A percentile compares a stretch with the other conserved stretches of the same genome.
Conservation (phyloP, 1,140 invertebrate species). For the Halictus rubicundus region DNA sequence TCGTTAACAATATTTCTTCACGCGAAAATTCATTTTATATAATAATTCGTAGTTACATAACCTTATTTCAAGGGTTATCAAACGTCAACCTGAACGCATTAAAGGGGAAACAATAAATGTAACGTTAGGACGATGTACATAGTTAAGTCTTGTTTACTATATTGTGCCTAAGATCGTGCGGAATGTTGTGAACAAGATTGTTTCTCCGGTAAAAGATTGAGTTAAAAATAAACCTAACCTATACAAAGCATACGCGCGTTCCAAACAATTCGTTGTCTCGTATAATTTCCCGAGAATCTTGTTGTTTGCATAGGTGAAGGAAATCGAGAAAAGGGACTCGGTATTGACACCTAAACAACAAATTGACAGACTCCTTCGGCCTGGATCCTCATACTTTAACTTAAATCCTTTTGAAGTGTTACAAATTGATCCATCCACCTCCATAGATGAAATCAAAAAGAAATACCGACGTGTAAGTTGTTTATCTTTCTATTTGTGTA, state of each 20-base stretch:
- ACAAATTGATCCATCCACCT: conserved; percentile 94
- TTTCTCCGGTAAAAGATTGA: neutral
- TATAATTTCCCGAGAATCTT: conserved; percentile 6
- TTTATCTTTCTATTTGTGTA: neutral
- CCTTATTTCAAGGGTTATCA: conserved; percentile 21
- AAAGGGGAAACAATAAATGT: conserved; percentile 22
- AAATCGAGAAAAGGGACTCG: conserved; percentile 95
- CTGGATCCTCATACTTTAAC: conserved; percentile 98
- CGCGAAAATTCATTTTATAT: neutral
- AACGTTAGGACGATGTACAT: neutral
- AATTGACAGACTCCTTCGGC: conserved; percentile 94
- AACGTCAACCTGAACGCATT: conserved; percentile 39
- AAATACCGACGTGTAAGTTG: conserved; percentile 92
- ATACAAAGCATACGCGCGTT: neutral
- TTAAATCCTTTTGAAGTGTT: conserved; percentile 98
- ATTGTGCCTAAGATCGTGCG: neutral
- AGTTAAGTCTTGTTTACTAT: conserved; percentile 2
- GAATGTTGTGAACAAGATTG: neutral
- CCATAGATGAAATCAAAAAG: conserved; percentile 96
- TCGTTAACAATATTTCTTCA: neutral
- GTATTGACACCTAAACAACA: conserved; percentile 96
- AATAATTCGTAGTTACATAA: neutral
- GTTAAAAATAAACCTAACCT: conserved; percentile 52
- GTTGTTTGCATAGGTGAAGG: conserved; percentile 88
- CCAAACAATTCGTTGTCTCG: conserved; percentile 31